Percentiles rank a stretch among this genome's conserved stretches.
These are phyloP conservation scores for Rhineura floridana DNA, from an alignment of 2,113 vertebrate genomes.

Conservation along the genomic window DNA sequence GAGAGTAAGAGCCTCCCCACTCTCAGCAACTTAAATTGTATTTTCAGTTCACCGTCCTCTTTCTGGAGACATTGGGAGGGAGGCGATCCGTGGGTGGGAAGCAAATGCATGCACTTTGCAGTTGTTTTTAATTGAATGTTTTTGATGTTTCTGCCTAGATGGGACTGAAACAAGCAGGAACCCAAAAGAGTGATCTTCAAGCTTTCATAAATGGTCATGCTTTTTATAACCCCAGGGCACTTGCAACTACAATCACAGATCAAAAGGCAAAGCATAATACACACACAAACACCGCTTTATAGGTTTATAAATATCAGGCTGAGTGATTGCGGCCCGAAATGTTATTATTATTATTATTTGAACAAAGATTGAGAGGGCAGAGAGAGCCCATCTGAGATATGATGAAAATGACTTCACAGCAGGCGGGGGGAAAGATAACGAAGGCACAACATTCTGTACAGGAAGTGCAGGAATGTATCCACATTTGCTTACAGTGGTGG, in stretches of 20 bases:
- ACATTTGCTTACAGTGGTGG: not conserved
- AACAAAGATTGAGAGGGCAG: conserved; percentile 51
- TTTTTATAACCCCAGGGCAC: conserved; percentile 36
- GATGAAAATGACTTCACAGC: conserved; percentile 22
- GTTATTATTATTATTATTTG: conserved; percentile 41
- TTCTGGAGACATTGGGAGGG: not conserved
- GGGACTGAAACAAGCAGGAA: not conserved
- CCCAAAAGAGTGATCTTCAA: conserved; percentile 46
- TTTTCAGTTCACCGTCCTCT: not conserved
- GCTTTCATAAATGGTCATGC: conserved; percentile 48
- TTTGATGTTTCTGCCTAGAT: not conserved
- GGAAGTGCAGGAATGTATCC: not conserved
- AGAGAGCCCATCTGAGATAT: conserved; percentile 19
- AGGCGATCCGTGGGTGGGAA: not conserved
- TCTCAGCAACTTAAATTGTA: too few relatives aligned
- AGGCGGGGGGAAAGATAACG: conserved; percentile 1
- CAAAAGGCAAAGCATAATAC: conserved; percentile 5
- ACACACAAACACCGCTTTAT: not conserved
- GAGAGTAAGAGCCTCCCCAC: not conserved
- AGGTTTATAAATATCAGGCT: conserved; percentile 62
- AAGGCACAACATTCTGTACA: not conserved
- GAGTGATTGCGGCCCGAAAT: conserved; percentile 39
- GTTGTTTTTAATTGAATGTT: not conserved
- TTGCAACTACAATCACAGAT: conserved; percentile 20
- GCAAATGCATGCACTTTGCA: not conserved